Conservation (phyloP, 1,140 invertebrate genomes). For the Melipona quadrifasciata region DNA sequence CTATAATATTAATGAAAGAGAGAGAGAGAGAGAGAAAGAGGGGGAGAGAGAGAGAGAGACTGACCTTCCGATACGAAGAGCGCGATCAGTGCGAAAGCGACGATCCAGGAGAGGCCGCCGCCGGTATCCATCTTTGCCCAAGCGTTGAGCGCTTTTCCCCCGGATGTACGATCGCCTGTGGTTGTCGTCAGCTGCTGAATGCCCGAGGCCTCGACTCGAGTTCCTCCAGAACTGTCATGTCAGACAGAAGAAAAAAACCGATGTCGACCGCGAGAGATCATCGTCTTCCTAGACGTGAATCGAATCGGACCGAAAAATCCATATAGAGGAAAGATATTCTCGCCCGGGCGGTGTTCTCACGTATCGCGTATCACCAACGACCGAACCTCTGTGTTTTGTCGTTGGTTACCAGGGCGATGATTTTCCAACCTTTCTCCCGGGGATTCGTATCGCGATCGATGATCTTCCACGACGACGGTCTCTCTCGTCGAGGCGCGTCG, state of each 20-base stretch:
- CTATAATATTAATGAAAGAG: too few species aligned
- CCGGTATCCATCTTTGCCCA: constrained; percentile 52
- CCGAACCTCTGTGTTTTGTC: constrained; percentile 68
- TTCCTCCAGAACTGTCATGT: constrained; percentile 54
- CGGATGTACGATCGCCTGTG: constrained; percentile 38
- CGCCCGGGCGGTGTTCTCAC: neutral
- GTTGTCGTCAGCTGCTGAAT: constrained; percentile 59
- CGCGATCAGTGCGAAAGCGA: constrained; percentile 41
- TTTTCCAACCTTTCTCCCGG: neutral
- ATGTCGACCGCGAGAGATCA: constrained; percentile 18
- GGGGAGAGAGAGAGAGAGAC: constrained; percentile 3
- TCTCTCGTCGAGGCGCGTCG: neutral
- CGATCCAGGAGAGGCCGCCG: constrained; percentile 31
- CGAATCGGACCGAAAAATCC: constrained; percentile 38
- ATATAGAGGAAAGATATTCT: neutral
- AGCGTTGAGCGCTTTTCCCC: constrained; percentile 25
- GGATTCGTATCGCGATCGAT: constrained; percentile 51
- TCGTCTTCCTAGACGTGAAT: constrained; percentile 39
- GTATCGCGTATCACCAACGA: constrained; percentile 10
- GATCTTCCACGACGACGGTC: neutral
- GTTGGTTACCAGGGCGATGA: constrained; percentile 70
- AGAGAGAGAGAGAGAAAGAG: too few species aligned
- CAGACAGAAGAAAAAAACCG: constrained; percentile 37
- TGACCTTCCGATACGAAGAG: constrained; percentile 58
- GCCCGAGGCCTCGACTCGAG: constrained; percentile 29